Percentiles rank a stretch among this genome's conserved stretches.
Evolutionary conservation across 2,113 vertebrate genomes (phyloP).

Genomic region (Aramus guarauna): DNA sequence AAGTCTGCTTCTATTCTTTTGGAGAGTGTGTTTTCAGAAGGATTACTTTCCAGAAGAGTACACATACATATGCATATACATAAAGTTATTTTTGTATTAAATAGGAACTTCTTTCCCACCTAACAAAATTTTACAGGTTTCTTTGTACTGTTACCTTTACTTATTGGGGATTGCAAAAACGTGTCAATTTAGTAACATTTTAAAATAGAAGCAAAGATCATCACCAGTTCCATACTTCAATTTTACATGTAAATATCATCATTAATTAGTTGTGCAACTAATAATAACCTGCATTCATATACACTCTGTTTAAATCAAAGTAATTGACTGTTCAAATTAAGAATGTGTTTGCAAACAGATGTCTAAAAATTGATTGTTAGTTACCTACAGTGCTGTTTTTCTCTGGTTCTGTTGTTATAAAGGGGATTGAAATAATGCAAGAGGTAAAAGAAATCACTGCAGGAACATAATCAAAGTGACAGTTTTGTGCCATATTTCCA

Average conservation of each 20-base stretch:
- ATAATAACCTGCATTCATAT: background rate
- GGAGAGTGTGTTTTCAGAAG: background rate
- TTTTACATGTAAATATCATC: background rate
- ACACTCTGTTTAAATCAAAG: background rate
- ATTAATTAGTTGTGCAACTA: background rate
- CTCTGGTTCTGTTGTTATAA: background rate
- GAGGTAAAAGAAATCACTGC: conserved; percentile 19
- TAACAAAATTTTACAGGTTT: background rate
- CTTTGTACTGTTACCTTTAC: background rate
- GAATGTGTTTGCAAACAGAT: background rate
- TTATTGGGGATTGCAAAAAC: background rate
- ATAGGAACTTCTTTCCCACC: background rate
- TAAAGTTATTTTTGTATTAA: background rate
- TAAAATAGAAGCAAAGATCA: background rate
- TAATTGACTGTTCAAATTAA: background rate
- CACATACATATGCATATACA: background rate
- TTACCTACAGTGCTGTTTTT: background rate
- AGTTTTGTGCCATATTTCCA: conserved; percentile 50
- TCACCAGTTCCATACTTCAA: background rate
- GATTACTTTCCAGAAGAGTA: background rate
- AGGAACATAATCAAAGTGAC: conserved; percentile 24
- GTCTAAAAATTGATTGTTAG: background rate
- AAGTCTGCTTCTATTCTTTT: background rate
- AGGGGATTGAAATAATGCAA: background rate
- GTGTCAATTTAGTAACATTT: background rate